Evolutionary conservation across 2,888 invertebrate genomes (phyloP).

Genomic region (Biston stratarius): DNA sequence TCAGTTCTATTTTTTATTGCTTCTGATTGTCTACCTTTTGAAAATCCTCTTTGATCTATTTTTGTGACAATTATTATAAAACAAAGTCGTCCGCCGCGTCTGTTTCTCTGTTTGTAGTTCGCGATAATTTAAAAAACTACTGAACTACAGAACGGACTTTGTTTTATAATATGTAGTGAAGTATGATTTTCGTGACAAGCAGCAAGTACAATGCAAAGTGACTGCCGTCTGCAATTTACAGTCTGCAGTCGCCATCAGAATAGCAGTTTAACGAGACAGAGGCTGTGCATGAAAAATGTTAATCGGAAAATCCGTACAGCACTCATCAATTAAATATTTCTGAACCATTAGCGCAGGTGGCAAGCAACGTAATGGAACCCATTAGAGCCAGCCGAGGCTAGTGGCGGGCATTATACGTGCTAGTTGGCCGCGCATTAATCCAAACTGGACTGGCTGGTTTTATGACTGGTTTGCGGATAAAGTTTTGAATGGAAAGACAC

Average conservation of each 20-base stretch:
- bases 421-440: slow-evolving; percentile 63
- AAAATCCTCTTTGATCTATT: too few species aligned
- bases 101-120: too few species aligned
- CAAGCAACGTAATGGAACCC: slow-evolving; percentile 80
- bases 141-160: too few species aligned
- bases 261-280: slow-evolving; percentile 35
- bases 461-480: slow-evolving; percentile 19
- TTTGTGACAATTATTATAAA: too few species aligned
- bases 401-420: slow-evolving; percentile 61
- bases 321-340: slow-evolving; percentile 84
- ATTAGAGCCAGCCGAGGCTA: slow-evolving; percentile 68
- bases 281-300: slow-evolving; percentile 35
- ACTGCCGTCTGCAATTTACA: neutral
- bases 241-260: slow-evolving; percentile 22
- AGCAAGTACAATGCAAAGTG: neutral
- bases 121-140: too few species aligned
- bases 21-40: neutral
- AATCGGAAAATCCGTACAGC: slow-evolving; percentile 64
- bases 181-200: neutral
- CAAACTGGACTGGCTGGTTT: slow-evolving; percentile 53
- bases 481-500: slow-evolving; percentile 15
- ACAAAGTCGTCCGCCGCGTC: too few species aligned
- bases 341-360: slow-evolving; percentile 83
- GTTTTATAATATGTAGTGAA: too few species aligned
- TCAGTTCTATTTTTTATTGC: neutral